Conservation (phyloP, 2,797 vertebrate species). For the Spatula versicolor region DNA sequence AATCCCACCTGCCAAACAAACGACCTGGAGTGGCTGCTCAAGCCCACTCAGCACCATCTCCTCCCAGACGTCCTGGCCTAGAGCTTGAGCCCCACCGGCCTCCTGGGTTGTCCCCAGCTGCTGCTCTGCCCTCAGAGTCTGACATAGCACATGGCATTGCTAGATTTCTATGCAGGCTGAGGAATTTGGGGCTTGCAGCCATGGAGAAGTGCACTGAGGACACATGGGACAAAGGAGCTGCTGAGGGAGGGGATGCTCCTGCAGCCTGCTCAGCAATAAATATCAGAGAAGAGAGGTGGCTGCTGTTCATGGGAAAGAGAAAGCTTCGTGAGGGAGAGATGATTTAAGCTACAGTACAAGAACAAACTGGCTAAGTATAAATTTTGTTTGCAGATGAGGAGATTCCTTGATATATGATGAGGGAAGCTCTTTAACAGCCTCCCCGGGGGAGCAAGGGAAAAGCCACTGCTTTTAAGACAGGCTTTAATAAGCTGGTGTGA, state of each 20-base stretch:
- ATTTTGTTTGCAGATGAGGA: neutral
- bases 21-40: neutral
- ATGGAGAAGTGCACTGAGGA: neutral
- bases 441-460: neutral
- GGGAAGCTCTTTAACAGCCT: neutral
- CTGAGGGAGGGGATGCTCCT: rapidly evolving
- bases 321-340: neutral
- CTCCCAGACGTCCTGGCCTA: neutral
- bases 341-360: neutral
- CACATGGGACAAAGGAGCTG: rapidly evolving
- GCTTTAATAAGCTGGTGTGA: neutral
- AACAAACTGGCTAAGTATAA: neutral
- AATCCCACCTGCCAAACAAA: neutral
- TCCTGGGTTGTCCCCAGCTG: neutral
- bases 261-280: neutral
- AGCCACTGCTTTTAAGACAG: neutral
- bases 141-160: neutral
- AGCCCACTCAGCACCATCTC: neutral
- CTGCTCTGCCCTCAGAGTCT: neutral
- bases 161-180: neutral
- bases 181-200: neutral
- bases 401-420: neutral
- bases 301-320: neutral
- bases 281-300: neutral
- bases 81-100: neutral